Percentiles rank a stretch among this genome's conserved stretches.
phyloP scores from a whole-genome alignment of 2,797 vertebrate genomes.

The Atherinosoma microstoma region DNA sequence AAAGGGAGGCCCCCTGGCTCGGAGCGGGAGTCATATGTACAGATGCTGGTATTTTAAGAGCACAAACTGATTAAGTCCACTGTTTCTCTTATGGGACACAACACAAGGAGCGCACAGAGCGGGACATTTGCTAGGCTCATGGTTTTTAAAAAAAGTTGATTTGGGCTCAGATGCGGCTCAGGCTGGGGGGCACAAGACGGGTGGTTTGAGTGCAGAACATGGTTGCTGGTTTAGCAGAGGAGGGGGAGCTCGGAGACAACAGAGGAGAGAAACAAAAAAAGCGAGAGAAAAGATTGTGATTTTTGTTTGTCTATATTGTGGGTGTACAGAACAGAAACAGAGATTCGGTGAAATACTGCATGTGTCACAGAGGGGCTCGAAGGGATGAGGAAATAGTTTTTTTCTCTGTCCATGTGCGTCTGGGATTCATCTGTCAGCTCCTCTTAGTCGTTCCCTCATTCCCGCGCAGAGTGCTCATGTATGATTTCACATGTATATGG shows the following conservation, averaged over 20 bases:
- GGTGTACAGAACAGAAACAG: conserved; percentile 63
- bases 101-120: conserved; percentile 75
- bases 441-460: conserved; percentile 65
- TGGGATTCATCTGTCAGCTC: conserved; percentile 72
- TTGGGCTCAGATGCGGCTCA: conserved; percentile 64
- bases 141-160: conserved; percentile 65
- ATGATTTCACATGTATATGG: conserved; percentile 60
- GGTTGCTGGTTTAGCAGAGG: conserved; percentile 75
- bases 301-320: conserved; percentile 69
- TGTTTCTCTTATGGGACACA: conserved; percentile 74
- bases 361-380: conserved; percentile 59
- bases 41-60: conserved; percentile 95
- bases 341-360: conserved; percentile 59
- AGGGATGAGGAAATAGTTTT: conserved; percentile 54
- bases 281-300: conserved; percentile 59
- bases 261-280: conserved; percentile 59
- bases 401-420: conserved; percentile 73
- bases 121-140: conserved; percentile 61
- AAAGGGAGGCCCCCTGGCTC: conserved; percentile 60
- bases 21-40: conserved; percentile 92
- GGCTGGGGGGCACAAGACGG: conserved; percentile 75
- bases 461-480: conserved; percentile 69
- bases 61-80: conserved; percentile 70
- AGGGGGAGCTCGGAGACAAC: conserved; percentile 58
- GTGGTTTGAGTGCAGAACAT: conserved; percentile 65